Evolutionary conservation across 2,888 invertebrate species (phyloP).

Genomic region (Actias luna): DNA sequence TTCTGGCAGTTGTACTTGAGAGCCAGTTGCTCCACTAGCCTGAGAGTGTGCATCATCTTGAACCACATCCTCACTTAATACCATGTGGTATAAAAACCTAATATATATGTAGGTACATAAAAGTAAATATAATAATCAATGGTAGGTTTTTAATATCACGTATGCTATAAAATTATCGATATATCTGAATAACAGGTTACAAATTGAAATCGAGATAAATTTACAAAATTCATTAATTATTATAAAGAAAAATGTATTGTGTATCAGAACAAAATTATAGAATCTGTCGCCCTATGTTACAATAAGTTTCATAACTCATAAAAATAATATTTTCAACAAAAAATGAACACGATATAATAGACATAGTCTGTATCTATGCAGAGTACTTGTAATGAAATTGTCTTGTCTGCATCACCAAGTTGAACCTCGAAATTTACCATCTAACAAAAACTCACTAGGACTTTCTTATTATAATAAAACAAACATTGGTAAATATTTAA

Average conservation of each 20-base stretch:
- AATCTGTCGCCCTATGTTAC: not conserved
- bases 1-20: too few species aligned
- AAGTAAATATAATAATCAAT: too few species aligned
- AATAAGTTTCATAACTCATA: not conserved
- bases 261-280: not conserved
- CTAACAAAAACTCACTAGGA: slow-evolving; percentile 24
- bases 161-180: too few species aligned
- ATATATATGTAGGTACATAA: too few species aligned
- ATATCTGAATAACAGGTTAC: too few species aligned
- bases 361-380: slow-evolving; percentile 28
- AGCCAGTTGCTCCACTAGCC: too few species aligned
- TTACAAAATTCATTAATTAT: too few species aligned
- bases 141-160: too few species aligned
- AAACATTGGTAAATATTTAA: not conserved
- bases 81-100: too few species aligned
- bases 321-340: not conserved
- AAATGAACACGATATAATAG: not conserved
- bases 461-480: slow-evolving; percentile 19
- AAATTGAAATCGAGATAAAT: too few species aligned
- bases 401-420: slow-evolving; percentile 42
- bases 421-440: slow-evolving; percentile 29
- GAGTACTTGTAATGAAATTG: slow-evolving; percentile 51
- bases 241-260: not conserved
- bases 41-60: too few species aligned
- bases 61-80: too few species aligned